Evolutionary conservation across 2,797 vertebrate species (phyloP), one percentile per base, ranked within the genome.

Genomic region (Malurus splendens): DNA sequence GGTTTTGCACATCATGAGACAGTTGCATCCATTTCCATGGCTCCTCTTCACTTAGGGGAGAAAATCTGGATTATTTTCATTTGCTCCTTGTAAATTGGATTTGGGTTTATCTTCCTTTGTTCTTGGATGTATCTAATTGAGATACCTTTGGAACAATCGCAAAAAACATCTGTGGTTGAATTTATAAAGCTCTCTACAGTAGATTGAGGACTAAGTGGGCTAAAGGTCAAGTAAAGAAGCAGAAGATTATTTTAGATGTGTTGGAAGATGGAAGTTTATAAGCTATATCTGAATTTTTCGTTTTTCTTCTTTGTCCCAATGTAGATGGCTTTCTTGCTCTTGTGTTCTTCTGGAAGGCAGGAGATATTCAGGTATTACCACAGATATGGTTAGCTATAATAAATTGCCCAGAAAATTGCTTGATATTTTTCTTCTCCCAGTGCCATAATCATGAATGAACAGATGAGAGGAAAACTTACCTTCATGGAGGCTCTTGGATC

Each of bases 111-210:
- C 56, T 78, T 60, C 18, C 62, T 65, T 72, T 51, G 55, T 25
- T 72, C 14, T 50, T 67, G 27, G 12, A 17, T 28, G 5, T 62
- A 57, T 33, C 23, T 89, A 14, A 44, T 42, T 2, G 3, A 76
- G 7, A 18, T 79, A 1, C 82, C 57, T 82, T 77, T 45, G n/a
- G 51, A 79, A 83, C 8, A 72, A 27, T 78, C 5, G 3, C 50
- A 23, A 42, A 64, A 88, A 30, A 0, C 3, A 39, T 59, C 15
- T 0, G 0, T 25, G 9, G 17, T 2, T 81, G 45, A 48, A 70
- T 6, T 62, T 81, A 10, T 7, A 73, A 87, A 66, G 24, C 10
- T 68, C 12, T 75, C 20, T 45, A 20, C 8, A 66, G 17, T 36
- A 84, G 47, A 64, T 47, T 62, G 57, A 56, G 32, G 32, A 30